Conservation (phyloP, 2,888 invertebrate genomes). For the Nomada flava region DNA sequence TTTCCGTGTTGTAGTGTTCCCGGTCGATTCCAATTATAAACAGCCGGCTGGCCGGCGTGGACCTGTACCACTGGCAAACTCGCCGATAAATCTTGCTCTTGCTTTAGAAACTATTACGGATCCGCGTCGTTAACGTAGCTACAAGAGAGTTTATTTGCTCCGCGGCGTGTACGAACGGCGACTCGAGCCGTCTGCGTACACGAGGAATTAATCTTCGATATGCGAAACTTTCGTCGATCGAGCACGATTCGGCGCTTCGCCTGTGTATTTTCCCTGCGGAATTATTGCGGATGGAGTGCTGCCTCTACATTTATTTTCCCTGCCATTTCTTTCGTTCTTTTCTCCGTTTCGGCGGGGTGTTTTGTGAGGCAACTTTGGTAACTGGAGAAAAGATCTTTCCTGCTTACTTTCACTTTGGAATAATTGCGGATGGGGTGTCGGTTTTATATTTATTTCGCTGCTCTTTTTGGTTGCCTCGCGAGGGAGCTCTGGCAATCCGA, state of each 20-base stretch:
- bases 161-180: constrained; percentile 15
- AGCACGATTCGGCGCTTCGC: not conserved
- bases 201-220: constrained; percentile 19
- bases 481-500: no score
- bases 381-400: no score
- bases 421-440: no score
- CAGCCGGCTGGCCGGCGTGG: constrained; percentile 38
- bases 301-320: not conserved
- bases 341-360: not conserved
- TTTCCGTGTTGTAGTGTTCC: constrained; percentile 41
- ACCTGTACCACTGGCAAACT: constrained; percentile 57
- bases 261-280: no score
- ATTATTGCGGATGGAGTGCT: not conserved
- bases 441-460: no score
- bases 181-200: constrained; percentile 4
- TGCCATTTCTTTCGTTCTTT: not conserved
- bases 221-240: constrained; percentile 18
- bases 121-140: constrained; percentile 36
- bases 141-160: constrained; percentile 48
- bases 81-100: constrained; percentile 60
- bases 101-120: constrained; percentile 56
- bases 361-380: no score
- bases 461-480: no score
- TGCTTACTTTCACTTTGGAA: no score
- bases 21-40: constrained; percentile 66